phyloP scores from a whole-genome alignment of 1,140 invertebrate species.

The Callitettix versicolor region DNA sequence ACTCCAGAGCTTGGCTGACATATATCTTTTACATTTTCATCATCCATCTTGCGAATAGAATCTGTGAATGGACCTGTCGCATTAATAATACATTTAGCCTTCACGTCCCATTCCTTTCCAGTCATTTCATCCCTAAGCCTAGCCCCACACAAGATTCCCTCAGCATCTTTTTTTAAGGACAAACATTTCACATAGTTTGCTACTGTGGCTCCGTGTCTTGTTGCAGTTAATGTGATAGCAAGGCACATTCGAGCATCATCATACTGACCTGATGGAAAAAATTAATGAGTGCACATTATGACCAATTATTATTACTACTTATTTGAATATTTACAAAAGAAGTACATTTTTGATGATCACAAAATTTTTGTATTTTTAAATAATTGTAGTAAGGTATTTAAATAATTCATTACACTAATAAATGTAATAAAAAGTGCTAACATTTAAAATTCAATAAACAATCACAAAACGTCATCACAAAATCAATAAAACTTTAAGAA shows the following conservation, averaged over 20 bases:
- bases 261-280: conserved; percentile 74
- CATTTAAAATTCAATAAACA: no score
- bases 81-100: conserved; percentile 93
- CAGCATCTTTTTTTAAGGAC: conserved; percentile 58
- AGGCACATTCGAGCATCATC: conserved; percentile 98
- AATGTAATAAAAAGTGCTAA: no score
- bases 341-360: not conserved
- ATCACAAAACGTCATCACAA: no score
- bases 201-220: conserved; percentile 86
- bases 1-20: conserved; percentile 94
- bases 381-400: no score
- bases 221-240: conserved; percentile 86
- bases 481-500: no score
- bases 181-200: conserved; percentile 85
- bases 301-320: no score
- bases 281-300: conserved; percentile 10
- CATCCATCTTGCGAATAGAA: conserved; percentile 88
- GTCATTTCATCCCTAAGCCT: conserved; percentile 64
- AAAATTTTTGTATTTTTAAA: no score
- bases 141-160: conserved; percentile 62
- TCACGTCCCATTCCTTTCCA: conserved; percentile 82
- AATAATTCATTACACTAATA: no score
- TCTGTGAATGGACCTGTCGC: conserved; percentile 98
- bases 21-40: conserved; percentile 67
- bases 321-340: no score